phyloP scores from a whole-genome alignment of 2,113 vertebrate genomes.

The Crotalus tigris region DNA sequence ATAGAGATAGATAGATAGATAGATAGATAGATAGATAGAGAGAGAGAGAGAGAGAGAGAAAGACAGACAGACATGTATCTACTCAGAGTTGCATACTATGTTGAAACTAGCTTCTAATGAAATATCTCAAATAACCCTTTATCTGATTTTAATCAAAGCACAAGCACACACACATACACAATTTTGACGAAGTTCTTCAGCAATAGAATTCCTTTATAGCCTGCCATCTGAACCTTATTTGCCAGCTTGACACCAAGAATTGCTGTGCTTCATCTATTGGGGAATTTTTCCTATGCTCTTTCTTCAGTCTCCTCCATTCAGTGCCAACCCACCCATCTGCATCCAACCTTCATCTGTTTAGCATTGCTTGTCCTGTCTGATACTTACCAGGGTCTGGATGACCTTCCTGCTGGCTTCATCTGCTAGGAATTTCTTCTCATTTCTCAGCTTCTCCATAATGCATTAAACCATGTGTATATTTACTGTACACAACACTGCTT shows the following conservation, averaged over 20 bases:
- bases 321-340: neutral
- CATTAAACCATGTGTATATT: neutral
- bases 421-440: neutral
- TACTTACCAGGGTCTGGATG: neutral
- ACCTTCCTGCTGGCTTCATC: neutral
- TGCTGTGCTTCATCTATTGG: neutral
- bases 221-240: neutral
- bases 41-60: no score
- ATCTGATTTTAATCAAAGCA: neutral
- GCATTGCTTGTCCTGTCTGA: neutral
- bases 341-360: neutral
- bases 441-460: neutral
- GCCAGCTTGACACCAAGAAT: neutral
- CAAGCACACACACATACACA: neutral
- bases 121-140: neutral
- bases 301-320: neutral
- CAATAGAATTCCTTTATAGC: neutral
- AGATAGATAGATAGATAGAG: no score
- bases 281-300: neutral
- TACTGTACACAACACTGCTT: neutral
- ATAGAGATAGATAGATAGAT: no score
- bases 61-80: no score
- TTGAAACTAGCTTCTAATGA: neutral
- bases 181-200: neutral
- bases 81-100: neutral